A percentile compares a stretch with the other conserved stretches of the same genome.
phyloP scores from a whole-genome alignment of 2,797 vertebrate species.

The Poeciliopsis turneri region DNA sequence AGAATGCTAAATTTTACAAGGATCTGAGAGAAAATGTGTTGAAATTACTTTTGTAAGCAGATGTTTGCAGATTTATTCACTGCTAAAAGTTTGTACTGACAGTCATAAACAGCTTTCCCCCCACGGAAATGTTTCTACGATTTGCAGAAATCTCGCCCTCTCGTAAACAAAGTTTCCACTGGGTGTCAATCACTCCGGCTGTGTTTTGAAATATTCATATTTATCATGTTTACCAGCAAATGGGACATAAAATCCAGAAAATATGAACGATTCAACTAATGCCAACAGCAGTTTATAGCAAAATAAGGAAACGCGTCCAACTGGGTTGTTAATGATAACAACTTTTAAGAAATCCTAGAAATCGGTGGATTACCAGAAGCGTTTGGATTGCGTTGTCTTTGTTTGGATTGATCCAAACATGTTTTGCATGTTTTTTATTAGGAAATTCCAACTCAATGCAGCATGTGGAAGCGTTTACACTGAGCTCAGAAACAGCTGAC shows the following conservation, averaged over 20 bases:
- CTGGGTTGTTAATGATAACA: neutral
- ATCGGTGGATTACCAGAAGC: neutral
- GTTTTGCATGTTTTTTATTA: neutral
- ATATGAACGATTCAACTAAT: neutral
- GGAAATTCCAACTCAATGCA: neutral
- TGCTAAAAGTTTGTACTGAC: neutral
- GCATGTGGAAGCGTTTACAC: neutral
- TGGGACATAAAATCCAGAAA: neutral
- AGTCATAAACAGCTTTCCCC: neutral
- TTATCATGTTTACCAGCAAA: neutral
- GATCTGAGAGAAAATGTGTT: neutral
- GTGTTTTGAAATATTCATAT: neutral
- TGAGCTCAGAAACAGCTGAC: neutral
- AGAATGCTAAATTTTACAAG: neutral
- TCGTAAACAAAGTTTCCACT: neutral
- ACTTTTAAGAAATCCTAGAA: neutral
- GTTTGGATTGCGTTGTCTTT: neutral
- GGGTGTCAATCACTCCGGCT: neutral
- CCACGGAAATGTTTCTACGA: neutral
- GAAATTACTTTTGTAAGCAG: slow-evolving; percentile 7
- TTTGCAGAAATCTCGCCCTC: neutral
- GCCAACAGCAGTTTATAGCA: neutral
- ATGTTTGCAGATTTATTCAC: neutral
- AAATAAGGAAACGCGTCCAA: neutral
- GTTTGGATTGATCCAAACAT: neutral